Conservation (phyloP, 2,113 vertebrate genomes). For the Channa maculata region DNA sequence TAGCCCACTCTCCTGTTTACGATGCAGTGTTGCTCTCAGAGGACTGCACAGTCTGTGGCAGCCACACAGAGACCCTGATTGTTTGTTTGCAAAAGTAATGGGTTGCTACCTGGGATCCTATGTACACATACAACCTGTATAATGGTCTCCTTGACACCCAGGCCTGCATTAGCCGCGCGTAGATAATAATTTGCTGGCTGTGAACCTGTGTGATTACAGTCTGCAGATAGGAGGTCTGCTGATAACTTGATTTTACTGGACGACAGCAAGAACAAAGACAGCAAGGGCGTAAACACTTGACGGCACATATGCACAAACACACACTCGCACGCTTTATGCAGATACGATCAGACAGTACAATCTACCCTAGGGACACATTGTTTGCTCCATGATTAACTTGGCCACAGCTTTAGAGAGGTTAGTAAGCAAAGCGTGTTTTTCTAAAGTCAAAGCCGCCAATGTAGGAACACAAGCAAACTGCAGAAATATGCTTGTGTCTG, state of each 20-base stretch:
- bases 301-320: constrained; percentile 17
- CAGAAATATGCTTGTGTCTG: constrained; percentile 2
- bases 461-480: constrained; percentile 11
- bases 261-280: constrained; percentile 19
- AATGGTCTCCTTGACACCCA: constrained; percentile 43
- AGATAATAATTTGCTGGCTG: constrained; percentile 42
- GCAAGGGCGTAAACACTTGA: constrained; percentile 13
- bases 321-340: constrained; percentile 36
- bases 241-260: constrained; percentile 58
- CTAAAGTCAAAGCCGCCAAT: constrained; percentile 29
- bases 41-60: constrained; percentile 18
- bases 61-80: constrained; percentile 22
- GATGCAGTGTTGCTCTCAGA: constrained; percentile 51
- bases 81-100: constrained; percentile 65
- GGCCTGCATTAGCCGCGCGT: constrained; percentile 33
- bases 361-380: constrained; percentile 50
- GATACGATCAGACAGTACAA: constrained; percentile 53
- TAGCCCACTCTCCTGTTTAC: constrained; percentile 37
- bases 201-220: constrained; percentile 52
- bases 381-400: constrained; percentile 65
- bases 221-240: constrained; percentile 37
- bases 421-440: constrained; percentile 16
- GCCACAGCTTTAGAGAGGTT: constrained; percentile 52
- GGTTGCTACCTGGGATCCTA: constrained; percentile 43
- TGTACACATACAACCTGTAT: constrained; percentile 43